Percentiles rank a stretch among this genome's conserved stretches.
Evolutionary conservation across 2,888 invertebrate genomes (phyloP).

Genomic region (Gnatocerus cornutus): DNA sequence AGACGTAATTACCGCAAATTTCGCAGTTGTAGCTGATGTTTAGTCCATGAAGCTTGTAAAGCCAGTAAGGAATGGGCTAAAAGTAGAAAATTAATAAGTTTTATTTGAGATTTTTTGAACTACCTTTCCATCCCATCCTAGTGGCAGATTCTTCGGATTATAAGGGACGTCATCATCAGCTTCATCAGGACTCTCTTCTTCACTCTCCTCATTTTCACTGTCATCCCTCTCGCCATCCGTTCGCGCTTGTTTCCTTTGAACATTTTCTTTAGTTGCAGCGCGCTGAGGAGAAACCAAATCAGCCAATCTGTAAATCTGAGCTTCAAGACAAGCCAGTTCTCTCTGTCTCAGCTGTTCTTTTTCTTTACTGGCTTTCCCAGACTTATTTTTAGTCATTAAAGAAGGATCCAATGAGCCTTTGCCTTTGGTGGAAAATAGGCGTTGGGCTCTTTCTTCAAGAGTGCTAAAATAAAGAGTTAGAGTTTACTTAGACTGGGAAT

Average conservation of each 20-base stretch:
- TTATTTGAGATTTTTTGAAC: conserved; percentile 9
- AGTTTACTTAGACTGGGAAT: conserved; percentile 4
- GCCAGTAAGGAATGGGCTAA: conserved; percentile 92
- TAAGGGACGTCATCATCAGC: conserved; percentile 97
- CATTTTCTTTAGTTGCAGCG: conserved; percentile 96
- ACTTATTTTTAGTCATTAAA: conserved; percentile 92
- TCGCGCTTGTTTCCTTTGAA: conserved; percentile 97
- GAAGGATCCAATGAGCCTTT: conserved; percentile 93
- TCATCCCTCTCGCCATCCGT: conserved; percentile 95
- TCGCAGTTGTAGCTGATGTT: conserved; percentile 99
- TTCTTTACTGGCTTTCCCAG: conserved; percentile 78
- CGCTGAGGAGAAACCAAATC: conserved; percentile 90
- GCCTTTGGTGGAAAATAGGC: conserved; percentile 97
- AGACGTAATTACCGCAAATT: conserved; percentile 99
- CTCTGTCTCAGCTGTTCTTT: conserved; percentile 83
- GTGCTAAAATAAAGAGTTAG: conserved; percentile 74
- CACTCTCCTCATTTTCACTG: conserved; percentile 92
- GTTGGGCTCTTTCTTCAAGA: conserved; percentile 96
- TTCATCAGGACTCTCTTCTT: conserved; percentile 86
- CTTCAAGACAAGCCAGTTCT: conserved; percentile 91
- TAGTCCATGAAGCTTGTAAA: conserved; percentile 98
- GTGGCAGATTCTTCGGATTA: conserved; percentile 98
- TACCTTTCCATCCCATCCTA: conserved; percentile 99
- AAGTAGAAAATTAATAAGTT: conserved; percentile 19
- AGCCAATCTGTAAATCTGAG: conserved; percentile 90